Evolutionary conservation across 1,140 invertebrate species (phyloP).

Genomic region (Brachionus rubens): DNA sequence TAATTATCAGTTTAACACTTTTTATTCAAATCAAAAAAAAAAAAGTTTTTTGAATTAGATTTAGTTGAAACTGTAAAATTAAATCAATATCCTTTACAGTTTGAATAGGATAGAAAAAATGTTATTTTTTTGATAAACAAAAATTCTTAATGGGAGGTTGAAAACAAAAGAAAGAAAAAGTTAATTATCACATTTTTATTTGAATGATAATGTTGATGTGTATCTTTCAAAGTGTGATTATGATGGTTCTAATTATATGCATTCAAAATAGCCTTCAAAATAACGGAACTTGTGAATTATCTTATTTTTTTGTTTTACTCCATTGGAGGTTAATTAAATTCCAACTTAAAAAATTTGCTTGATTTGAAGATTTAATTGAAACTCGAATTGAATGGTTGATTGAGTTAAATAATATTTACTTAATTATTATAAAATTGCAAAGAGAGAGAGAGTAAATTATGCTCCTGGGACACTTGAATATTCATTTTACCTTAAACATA

Average conservation of each 20-base stretch:
- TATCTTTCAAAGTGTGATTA: slow-evolving; percentile 18
- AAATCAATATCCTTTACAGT: slow-evolving; percentile 18
- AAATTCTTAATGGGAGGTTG: slow-evolving; percentile 1
- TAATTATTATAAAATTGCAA: background rate
- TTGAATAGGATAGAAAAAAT: slow-evolving; percentile 20
- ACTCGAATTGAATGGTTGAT: background rate
- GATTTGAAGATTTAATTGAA: slow-evolving; percentile 40
- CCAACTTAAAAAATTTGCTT: slow-evolving; percentile 1
- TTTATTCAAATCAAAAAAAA: background rate
- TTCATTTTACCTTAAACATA: no score
- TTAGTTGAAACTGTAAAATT: slow-evolving; percentile 33
- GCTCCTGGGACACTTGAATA: no score
- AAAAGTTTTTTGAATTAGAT: background rate
- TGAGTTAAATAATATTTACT: background rate
- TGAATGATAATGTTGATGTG: slow-evolving; percentile 4
- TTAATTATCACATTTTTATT: slow-evolving; percentile 39
- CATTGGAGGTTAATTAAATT: slow-evolving; percentile 26
- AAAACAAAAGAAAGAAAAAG: background rate
- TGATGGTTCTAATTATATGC: slow-evolving; percentile 22
- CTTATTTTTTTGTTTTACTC: background rate
- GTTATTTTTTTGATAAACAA: slow-evolving; percentile 28
- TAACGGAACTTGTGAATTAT: slow-evolving; percentile 40
- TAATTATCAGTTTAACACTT: slow-evolving; percentile 23
- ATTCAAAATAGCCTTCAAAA: background rate
- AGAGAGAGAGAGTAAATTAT: background rate